phyloP scores from a whole-genome alignment of 2,797 vertebrate species.

The Enteromius treurensis region DNA sequence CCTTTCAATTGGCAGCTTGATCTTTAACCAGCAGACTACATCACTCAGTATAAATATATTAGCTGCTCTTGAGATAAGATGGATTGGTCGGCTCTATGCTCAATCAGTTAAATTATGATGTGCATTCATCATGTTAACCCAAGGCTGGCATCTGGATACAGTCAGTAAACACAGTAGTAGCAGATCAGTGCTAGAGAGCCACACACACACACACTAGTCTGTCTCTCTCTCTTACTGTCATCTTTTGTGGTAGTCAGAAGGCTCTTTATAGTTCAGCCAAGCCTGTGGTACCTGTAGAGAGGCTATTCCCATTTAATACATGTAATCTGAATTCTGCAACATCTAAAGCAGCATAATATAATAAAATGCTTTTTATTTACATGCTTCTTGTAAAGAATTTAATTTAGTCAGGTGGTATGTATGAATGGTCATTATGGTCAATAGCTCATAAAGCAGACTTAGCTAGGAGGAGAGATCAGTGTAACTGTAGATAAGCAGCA shows the following conservation, averaged over 20 bases:
- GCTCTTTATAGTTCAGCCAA: background rate
- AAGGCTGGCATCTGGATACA: background rate
- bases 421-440: background rate
- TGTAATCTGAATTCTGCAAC: background rate
- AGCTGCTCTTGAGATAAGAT: slow-evolving; percentile 11
- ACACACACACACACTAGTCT: background rate
- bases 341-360: background rate
- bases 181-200: background rate
- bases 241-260: background rate
- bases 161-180: background rate
- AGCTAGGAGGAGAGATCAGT: background rate
- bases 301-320: background rate
- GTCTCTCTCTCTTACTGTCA: background rate
- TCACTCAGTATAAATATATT: background rate
- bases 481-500: background rate
- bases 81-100: background rate
- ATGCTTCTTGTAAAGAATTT: background rate
- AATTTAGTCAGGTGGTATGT: background rate
- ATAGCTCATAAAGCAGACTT: background rate
- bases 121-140: slow-evolving; percentile 26
- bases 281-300: background rate
- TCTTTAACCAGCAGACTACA: slow-evolving; percentile 1
- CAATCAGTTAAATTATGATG: slow-evolving; percentile 9
- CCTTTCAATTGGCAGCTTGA: background rate
- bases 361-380: background rate